Evolutionary conservation across 2,888 invertebrate species (phyloP), one percentile per base, ranked within the genome.

Genomic region (Cataglyphis livida): DNA sequence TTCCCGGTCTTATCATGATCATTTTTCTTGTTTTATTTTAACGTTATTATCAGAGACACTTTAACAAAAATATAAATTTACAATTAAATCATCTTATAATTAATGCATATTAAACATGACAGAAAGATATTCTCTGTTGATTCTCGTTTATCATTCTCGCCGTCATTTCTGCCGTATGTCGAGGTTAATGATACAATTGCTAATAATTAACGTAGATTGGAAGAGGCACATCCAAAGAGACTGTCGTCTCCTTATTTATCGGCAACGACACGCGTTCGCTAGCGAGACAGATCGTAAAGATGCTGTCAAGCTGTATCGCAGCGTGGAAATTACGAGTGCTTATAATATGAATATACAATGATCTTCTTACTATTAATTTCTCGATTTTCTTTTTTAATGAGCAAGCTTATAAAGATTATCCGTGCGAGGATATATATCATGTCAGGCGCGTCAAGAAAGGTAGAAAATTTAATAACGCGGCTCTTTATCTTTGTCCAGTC

Each of bases 401-500:
- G 38, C 68, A 65, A 81, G 32, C 71, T 71, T 57, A 65, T 84
- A 68, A 84, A 75, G 54, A 82, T 51, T 25, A 21, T 38, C 32
- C 48, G 51, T 59, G 38, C 28, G 54, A 32, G 35, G 51, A 38
- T 64, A 66, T 84, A 81, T 35, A 66, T 86, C 78, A 75, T 59
- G 81, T 66, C 62, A 35, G 48, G 59, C 15, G 28, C 44, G 48
- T 71, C 38, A 48, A 21, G 15, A 44, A 32, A 70, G 35, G 21
- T 25, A 57, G 73, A 57, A 74, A 79, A 61, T 81, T 87, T 81
- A 82, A 85, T 85, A 85, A 64, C 68, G 59, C 41, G 44, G 28
- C 48, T 38, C 32, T 62, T 62, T 54, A 32, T 21, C 64, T 64
- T 57, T 48, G 66, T 65, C 65, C 48, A 28, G 78, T 64, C 35